A percentile compares a stretch with the other conserved stretches of the same genome.
Conservation (phyloP, 1,140 invertebrate species). For the Drosophila lini region DNA sequence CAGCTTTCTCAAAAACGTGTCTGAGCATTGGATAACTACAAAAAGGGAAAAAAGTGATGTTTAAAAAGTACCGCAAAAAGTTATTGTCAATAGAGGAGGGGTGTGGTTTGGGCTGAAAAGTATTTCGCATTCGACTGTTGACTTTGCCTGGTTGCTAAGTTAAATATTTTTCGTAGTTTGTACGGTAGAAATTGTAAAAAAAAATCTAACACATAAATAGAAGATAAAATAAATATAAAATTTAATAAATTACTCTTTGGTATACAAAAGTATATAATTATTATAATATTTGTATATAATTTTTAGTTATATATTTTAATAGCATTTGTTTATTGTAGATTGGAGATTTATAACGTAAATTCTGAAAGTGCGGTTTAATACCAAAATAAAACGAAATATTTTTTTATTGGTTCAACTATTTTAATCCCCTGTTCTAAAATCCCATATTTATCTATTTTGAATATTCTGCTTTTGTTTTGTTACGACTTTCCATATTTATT, state of each 20-base stretch:
- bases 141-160: constrained; percentile 25
- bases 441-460: too few relatives aligned
- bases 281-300: too few relatives aligned
- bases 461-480: background rate
- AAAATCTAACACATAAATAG: background rate
- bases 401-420: too few relatives aligned
- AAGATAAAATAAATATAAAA: background rate
- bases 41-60: background rate
- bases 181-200: background rate
- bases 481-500: background rate
- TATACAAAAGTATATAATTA: too few relatives aligned
- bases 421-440: too few relatives aligned
- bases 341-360: too few relatives aligned
- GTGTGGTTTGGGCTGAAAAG: constrained; percentile 6
- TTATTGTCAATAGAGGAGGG: constrained; percentile 9
- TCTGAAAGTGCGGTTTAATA: too few relatives aligned
- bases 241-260: too few relatives aligned
- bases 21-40: constrained; percentile 23
- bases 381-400: too few relatives aligned
- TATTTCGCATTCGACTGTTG: constrained; percentile 31
- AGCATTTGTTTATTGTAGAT: too few relatives aligned
- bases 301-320: too few relatives aligned
- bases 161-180: constrained; percentile 2
- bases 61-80: constrained; percentile 13
- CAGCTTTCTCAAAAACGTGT: constrained; percentile 37